These are phyloP conservation scores for Malurus melanocephalus DNA, from an alignment of 2,113 vertebrate species.

Conservation along the genomic window DNA sequence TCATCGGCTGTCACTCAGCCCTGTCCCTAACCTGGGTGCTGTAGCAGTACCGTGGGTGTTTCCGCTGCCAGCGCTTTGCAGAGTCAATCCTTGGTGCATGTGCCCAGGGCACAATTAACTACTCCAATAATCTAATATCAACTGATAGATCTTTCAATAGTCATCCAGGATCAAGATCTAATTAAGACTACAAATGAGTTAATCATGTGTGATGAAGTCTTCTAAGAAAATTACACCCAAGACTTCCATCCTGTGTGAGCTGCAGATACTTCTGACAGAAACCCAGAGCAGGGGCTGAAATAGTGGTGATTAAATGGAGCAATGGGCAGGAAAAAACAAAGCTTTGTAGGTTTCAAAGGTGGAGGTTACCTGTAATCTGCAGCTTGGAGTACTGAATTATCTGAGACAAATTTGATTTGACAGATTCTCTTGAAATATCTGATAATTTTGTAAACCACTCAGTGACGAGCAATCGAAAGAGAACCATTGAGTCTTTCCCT, in stretches of 20 bases:
- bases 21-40: background rate
- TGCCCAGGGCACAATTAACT: constrained; percentile 9
- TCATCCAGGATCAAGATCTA: constrained; percentile 15
- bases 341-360: background rate
- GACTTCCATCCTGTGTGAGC: background rate
- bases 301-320: background rate
- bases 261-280: background rate
- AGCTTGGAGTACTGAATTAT: background rate
- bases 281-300: background rate
- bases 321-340: background rate
- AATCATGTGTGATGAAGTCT: constrained; percentile 13
- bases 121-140: constrained; percentile 40
- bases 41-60: background rate
- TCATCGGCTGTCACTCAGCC: background rate
- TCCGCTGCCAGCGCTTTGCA: background rate
- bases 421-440: background rate
- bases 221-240: constrained; percentile 6
- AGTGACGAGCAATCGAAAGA: background rate
- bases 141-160: constrained; percentile 27
- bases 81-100: background rate
- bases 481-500: background rate
- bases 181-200: constrained; percentile 23
- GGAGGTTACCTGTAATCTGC: background rate
- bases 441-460: background rate
- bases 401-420: background rate